Percentiles rank a stretch among this genome's conserved stretches.
Conservation (phyloP, 2,113 vertebrate genomes). For the Clarias macrocephalus region DNA sequence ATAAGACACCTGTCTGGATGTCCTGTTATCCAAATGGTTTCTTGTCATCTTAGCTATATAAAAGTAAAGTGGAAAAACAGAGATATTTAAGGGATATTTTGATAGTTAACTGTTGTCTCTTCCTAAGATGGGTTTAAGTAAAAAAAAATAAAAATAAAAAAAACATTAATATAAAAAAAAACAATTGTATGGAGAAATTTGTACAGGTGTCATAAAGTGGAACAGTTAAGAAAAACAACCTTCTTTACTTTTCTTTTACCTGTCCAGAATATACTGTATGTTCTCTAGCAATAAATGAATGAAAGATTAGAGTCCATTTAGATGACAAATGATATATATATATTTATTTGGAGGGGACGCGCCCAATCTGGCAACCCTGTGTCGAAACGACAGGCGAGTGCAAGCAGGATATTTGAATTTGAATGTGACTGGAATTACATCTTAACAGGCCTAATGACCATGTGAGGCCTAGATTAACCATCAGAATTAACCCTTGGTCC, state of each 20-base stretch:
- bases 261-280: background rate
- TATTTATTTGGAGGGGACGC: background rate
- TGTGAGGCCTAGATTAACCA: background rate
- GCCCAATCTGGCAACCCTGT: constrained; percentile 6
- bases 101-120: background rate
- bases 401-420: background rate
- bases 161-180: background rate
- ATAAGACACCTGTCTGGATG: constrained; percentile 29
- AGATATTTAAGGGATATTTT: background rate
- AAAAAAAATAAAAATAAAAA: too few species aligned
- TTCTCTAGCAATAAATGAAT: background rate
- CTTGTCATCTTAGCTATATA: background rate
- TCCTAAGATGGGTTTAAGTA: background rate
- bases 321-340: too few species aligned
- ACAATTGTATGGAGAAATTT: background rate
- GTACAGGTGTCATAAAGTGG: background rate
- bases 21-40: constrained; percentile 14
- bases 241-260: background rate
- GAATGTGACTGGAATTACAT: background rate
- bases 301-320: background rate
- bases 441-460: background rate
- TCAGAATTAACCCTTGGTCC: background rate
- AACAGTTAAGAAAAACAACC: background rate
- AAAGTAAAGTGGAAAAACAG: background rate
- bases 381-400: background rate